Evolutionary conservation across 2,113 vertebrate genomes (phyloP).

Genomic region (Notothenia rossii): DNA sequence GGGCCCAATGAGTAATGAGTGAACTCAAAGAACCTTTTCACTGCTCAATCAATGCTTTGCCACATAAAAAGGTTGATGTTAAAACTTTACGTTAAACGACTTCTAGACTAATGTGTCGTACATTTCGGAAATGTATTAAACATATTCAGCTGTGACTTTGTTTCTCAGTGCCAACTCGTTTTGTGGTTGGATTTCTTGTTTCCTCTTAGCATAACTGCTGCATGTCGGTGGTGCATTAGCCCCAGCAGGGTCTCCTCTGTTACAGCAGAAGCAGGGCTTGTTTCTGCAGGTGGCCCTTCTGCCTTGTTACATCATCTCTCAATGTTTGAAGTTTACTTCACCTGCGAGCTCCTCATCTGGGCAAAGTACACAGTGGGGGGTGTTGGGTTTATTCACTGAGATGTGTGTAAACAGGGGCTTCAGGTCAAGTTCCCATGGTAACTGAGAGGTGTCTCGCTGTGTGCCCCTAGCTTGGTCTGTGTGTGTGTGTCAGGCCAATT

Average conservation of each 20-base stretch:
- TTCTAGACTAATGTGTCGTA: neutral
- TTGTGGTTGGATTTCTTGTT: neutral
- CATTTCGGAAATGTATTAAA: neutral
- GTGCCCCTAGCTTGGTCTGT: slow-evolving; percentile 30
- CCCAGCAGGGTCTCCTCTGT: neutral
- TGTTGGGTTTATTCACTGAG: slow-evolving; percentile 32
- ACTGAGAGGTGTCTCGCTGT: slow-evolving; percentile 55
- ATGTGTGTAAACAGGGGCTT: slow-evolving; percentile 49
- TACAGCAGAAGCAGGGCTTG: slow-evolving; percentile 6
- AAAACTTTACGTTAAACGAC: too few species aligned
- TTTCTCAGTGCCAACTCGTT: neutral
- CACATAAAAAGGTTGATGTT: neutral
- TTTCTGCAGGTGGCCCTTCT: slow-evolving; percentile 17
- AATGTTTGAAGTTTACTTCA: slow-evolving; percentile 58
- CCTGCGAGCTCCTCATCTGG: slow-evolving; percentile 35
- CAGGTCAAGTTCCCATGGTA: slow-evolving; percentile 73
- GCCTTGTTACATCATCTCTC: slow-evolving; percentile 59
- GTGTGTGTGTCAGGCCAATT: slow-evolving; percentile 56
- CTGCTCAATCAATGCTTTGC: neutral
- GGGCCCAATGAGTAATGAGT: neutral
- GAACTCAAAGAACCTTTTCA: neutral
- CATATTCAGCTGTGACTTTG: neutral
- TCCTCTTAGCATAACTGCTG: neutral
- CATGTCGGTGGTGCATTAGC: neutral
- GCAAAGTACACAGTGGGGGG: slow-evolving; percentile 61